phyloP scores from a whole-genome alignment of 2,113 vertebrate genomes.

The Sorex araneus region DNA sequence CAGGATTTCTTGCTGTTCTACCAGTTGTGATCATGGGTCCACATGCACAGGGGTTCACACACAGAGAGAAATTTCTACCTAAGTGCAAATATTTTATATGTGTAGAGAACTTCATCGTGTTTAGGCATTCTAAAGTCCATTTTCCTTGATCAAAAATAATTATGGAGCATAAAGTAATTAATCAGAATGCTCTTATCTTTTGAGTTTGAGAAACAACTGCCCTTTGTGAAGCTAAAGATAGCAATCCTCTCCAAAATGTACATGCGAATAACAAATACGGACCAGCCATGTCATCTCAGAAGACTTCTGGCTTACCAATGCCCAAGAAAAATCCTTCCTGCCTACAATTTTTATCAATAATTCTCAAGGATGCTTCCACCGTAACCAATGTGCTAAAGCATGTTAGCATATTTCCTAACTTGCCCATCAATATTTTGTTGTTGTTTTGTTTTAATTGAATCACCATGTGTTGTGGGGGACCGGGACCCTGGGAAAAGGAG shows the following conservation, averaged over 20 bases:
- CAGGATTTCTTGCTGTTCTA: background rate
- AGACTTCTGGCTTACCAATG: background rate
- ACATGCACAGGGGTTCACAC: no score
- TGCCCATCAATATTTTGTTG: background rate
- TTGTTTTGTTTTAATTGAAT: no score
- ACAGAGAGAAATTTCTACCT: background rate
- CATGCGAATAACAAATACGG: background rate
- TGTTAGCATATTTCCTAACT: background rate
- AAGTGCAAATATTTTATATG: background rate
- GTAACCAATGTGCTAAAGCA: background rate
- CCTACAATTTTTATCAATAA: background rate
- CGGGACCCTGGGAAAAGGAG: no score
- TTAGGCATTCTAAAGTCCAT: background rate
- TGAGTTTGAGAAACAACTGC: background rate
- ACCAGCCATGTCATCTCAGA: background rate
- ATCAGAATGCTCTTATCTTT: background rate
- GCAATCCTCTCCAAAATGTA: background rate
- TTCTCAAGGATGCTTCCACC: background rate
- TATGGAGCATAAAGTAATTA: background rate
- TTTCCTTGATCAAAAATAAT: conserved; percentile 42
- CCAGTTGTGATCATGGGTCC: background rate
- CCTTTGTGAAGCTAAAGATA: background rate
- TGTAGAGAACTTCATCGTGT: background rate
- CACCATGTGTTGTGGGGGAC: no score
- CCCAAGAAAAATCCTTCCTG: background rate